These are phyloP conservation scores for Blastomussa wellsi DNA, from an alignment of 92 coral and sea anemone genomes.

Conservation along the genomic window DNA sequence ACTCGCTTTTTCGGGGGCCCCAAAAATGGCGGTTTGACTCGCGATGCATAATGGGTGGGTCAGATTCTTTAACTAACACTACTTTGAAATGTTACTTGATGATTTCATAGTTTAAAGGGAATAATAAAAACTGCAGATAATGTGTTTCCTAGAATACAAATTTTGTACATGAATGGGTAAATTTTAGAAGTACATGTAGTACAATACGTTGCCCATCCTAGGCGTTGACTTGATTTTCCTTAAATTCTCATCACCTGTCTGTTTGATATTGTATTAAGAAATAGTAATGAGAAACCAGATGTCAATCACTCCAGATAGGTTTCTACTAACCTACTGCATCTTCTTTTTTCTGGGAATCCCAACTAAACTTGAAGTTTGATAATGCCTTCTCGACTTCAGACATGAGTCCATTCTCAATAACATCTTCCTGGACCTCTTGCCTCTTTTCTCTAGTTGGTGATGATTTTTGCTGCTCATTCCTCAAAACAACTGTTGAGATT, in stretches of 20 bases:
- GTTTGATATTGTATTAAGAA: not conserved
- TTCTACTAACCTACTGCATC: not conserved
- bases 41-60: too few relatives aligned
- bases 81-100: too few relatives aligned
- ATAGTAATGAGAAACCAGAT: not conserved
- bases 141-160: too few relatives aligned
- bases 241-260: not conserved
- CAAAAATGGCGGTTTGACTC: too few relatives aligned
- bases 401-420: slow-evolving; percentile 22
- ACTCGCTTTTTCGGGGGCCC: too few relatives aligned
- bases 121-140: too few relatives aligned
- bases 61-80: too few relatives aligned
- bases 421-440: slow-evolving; percentile 14
- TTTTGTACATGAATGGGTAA: too few relatives aligned
- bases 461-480: not conserved
- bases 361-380: slow-evolving; percentile 11
- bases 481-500: not conserved
- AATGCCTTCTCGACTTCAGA: slow-evolving; percentile 24
- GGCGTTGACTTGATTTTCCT: not conserved
- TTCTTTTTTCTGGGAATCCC: slow-evolving; percentile 15
- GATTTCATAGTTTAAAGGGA: too few relatives aligned
- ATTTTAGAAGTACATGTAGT: too few relatives aligned
- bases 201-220: too few relatives aligned
- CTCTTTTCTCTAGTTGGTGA: not conserved
- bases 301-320: not conserved